Evolutionary conservation across 2,797 vertebrate genomes (phyloP).

Genomic region (Poeciliopsis presidionis): DNA sequence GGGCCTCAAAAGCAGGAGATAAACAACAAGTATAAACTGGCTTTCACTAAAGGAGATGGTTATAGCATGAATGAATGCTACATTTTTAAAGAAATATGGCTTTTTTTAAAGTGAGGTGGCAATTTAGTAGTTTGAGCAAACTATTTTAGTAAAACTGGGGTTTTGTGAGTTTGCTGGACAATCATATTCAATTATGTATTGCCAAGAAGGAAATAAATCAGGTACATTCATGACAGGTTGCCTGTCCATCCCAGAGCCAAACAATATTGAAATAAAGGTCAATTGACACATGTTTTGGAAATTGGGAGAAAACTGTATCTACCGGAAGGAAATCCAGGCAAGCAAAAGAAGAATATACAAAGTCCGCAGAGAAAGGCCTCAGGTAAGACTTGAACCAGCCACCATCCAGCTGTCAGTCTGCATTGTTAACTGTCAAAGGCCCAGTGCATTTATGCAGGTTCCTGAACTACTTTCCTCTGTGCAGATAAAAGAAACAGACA

Average conservation of each 20-base stretch:
- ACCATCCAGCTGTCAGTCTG: background rate
- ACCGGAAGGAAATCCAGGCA: background rate
- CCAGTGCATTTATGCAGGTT: background rate
- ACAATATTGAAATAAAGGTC: background rate
- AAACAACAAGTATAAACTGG: no score
- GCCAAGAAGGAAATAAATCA: background rate
- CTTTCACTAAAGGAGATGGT: no score
- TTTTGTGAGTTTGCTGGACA: background rate
- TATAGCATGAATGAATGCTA: no score
- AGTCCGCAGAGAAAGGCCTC: background rate
- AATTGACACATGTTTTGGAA: background rate
- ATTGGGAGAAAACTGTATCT: background rate
- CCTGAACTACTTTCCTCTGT: slow-evolving; percentile 29
- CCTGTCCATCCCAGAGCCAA: background rate
- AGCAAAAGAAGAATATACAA: background rate
- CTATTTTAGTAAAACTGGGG: background rate
- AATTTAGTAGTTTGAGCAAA: background rate
- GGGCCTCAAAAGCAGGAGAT: no score
- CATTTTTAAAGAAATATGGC: no score
- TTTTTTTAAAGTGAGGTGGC: background rate
- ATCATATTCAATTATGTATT: background rate
- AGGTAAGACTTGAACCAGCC: background rate
- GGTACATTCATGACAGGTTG: background rate
- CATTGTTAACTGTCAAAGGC: background rate
- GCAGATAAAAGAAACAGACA: slow-evolving; percentile 21